Base-by-base conservation (phyloP, 2,797 vertebrate genomes). In the Hemibagrus guttatus region DNA sequence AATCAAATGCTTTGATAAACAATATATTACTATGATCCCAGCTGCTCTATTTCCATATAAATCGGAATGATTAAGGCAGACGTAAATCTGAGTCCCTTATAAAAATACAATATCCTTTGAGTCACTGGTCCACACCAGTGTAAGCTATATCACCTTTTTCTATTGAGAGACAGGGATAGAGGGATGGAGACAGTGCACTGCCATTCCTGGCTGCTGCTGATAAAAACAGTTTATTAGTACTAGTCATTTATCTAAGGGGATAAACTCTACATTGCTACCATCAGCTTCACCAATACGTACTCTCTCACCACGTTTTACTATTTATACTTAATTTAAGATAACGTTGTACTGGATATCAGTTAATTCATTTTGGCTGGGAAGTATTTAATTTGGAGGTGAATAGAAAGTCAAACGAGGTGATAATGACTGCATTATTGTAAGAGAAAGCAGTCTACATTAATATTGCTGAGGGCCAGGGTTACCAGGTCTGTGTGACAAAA, bases 251-350 rank as follows among this genome's bases (percentile, higher is more conserved):
- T 96, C 94, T 95, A 88, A 86, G 87, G 49, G 90, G 92, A 92
- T 92, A 93, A 93, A 92, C 91, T 89, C 91, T 92, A 84, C 90
- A 90, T 89, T 90, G 91, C 91, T 90, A 91, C 92, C 21, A 85
- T 84, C 84, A 56, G 42, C 54, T 81, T 87, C 42, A 39, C 71
- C 9, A 71, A 63, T 42, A 69, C 39, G 46, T 74, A 79, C 63
- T 83, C 71, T 83, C 59, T 82, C 52, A 46, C 87, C 89, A 54
- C 75, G 58, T 69, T 58, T 80, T 61, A 66, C 74, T 79, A 85
- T 80, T 81, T 49, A 87, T 90, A 89, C 93, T 93, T 93, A 91
- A 95, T 95, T 95, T 94, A 90, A 95, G 95, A 95, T 95, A 94
- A 93, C 93, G 94, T 92, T 95, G 92, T 94, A 89, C 90, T 86